Base-by-base conservation (phyloP, 2,113 vertebrate genomes). In the Pyxicephalus adspersus region DNA sequence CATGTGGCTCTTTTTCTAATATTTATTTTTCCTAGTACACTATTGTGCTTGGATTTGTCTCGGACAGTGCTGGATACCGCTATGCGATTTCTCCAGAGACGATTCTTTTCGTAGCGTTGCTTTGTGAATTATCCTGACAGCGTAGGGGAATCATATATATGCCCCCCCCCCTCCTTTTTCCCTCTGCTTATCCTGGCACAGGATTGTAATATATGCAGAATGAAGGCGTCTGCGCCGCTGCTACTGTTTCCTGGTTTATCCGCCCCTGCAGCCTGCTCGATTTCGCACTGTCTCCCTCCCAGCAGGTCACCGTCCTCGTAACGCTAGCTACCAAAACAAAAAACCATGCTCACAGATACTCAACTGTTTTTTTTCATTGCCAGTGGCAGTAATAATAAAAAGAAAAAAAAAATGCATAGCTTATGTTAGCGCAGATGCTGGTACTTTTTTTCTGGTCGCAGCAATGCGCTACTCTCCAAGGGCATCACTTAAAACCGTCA, bases 371-470 rank as follows among this genome's bases (percentile, higher is more conserved):
- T 84, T 87, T 70, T 86, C 84, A 90, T 90, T 65, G 72, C 89
- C 87, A 20, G 0, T 89, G 86, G 89, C 87, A 91, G 91, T 90
- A 92, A 92, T 90, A 87, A 87, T 85, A 88, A 68, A 65, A 28
- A 9, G 26, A 13, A 75, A 70, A 58, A 68, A 83, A 29, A 38
- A 65, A 71, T 31, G 34, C 3, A 34, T 3, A 52, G 58, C 52
- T 61, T 86, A 87, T 89, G 89, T 90, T 91, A 90, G 89, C 84
- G 85, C 85, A 88, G 88, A 20, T 85, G 86, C 89, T 91, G 84
- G 90, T 92, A 91, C 92, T 90, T 94, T 16, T 92, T 93, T 92
- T 88, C 92, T 92, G 90, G 91, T 90, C 91, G 87, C 89, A 91
- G 91, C 91, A 93, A 92, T 89, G 90, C 51, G 84, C 91, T 91